These are phyloP conservation scores for Gobionotothen gibberifrons DNA, from an alignment of 2,797 vertebrate genomes.

Conservation along the genomic window DNA sequence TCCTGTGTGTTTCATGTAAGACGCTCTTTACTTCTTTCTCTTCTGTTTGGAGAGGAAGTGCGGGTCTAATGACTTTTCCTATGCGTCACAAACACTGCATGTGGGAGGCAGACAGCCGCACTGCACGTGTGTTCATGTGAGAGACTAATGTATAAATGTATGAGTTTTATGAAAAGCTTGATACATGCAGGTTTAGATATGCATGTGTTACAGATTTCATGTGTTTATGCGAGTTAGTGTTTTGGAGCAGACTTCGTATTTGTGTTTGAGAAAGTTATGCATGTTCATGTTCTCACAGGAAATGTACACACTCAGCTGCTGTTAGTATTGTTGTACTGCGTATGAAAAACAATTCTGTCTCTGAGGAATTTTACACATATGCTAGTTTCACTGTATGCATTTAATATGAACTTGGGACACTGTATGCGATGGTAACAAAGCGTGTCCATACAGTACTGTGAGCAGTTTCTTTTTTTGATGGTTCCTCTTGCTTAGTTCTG, in stretches of 20 bases:
- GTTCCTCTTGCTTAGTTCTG: constrained; percentile 32
- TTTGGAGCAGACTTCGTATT: constrained; percentile 33
- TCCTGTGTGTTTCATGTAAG: constrained; percentile 78
- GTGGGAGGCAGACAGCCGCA: constrained; percentile 72
- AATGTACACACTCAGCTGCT: constrained; percentile 24
- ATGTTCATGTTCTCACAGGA: constrained; percentile 32
- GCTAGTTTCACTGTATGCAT: constrained; percentile 25
- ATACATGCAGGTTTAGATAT: constrained; percentile 45
- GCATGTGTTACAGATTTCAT: constrained; percentile 40
- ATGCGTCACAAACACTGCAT: constrained; percentile 75
- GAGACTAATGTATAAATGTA: constrained; percentile 61
- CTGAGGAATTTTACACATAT: constrained; percentile 28
- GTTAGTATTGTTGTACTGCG: constrained; percentile 20
- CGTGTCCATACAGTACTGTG: background rate
- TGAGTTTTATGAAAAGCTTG: constrained; percentile 39
- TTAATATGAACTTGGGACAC: constrained; percentile 47
- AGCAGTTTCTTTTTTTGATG: constrained; percentile 38
- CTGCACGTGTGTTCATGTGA: constrained; percentile 66
- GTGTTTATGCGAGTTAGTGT: constrained; percentile 31
- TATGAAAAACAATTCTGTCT: constrained; percentile 44
- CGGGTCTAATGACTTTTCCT: constrained; percentile 80
- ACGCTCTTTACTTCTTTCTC: constrained; percentile 71
- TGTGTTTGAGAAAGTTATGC: constrained; percentile 1
- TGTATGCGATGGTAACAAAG: constrained; percentile 13
- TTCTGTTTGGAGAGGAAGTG: constrained; percentile 78